Evolutionary conservation across 2,113 vertebrate genomes (phyloP).

Genomic region (Hyperopisus bebe): DNA sequence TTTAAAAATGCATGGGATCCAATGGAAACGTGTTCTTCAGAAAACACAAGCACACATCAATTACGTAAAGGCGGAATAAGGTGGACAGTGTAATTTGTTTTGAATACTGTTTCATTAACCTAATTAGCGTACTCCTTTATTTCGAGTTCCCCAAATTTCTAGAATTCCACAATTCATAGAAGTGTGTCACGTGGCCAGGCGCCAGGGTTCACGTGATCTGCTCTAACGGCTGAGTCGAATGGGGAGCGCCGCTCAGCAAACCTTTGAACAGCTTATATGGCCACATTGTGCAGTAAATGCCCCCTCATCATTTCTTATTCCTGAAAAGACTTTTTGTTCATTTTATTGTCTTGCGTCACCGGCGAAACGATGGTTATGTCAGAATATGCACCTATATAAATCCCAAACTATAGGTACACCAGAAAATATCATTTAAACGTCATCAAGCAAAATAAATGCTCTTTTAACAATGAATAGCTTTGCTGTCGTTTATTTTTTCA

Average conservation of each 20-base stretch:
- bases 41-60: neutral
- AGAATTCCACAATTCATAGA: constrained; percentile 20
- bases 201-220: constrained; percentile 1
- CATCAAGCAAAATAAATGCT: neutral
- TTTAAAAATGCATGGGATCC: neutral
- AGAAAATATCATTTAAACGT: neutral
- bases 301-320: neutral
- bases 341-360: neutral
- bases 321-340: neutral
- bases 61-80: neutral
- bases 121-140: neutral
- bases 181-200: constrained; percentile 1
- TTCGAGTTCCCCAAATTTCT: neutral
- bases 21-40: neutral
- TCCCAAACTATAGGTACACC: neutral
- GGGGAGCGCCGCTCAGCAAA: neutral
- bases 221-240: neutral
- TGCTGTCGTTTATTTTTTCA: neutral
- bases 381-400: neutral
- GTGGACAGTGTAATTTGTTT: neutral
- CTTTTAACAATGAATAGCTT: neutral
- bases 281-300: neutral
- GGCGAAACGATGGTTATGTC: neutral
- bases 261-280: neutral
- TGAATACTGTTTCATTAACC: neutral